Conservation (phyloP, 30 jellyfish, hydroid and myxozoan species). For the Hydractinia echinata region DNA sequence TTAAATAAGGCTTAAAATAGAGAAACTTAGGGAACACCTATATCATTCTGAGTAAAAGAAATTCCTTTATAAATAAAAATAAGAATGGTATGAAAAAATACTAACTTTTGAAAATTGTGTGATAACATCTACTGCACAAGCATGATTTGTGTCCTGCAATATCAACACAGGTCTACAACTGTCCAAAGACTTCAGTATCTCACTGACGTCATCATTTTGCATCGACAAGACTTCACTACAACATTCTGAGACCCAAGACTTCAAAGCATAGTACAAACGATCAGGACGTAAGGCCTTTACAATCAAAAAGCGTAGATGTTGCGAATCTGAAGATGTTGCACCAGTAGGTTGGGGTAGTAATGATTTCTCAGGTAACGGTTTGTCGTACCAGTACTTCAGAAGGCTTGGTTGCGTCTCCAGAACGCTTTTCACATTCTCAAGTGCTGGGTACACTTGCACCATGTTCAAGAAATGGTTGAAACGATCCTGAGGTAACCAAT, state of each 20-base stretch:
- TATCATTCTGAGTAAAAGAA: neutral
- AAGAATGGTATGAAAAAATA: neutral
- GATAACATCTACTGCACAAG: neutral
- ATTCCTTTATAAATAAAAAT: neutral
- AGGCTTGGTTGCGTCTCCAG: conserved; percentile 14
- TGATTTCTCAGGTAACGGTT: conserved; percentile 36
- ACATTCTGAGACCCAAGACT: conserved; percentile 14
- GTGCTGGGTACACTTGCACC: conserved; percentile 3
- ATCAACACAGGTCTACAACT: conserved; percentile 5
- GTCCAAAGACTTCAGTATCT: neutral
- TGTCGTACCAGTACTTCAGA: conserved; percentile 41
- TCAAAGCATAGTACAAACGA: conserved; percentile 44
- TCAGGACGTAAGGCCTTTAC: conserved; percentile 72
- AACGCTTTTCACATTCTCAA: conserved; percentile 15
- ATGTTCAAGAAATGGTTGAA: conserved; percentile 12
- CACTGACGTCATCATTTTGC: neutral
- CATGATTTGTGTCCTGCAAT: neutral
- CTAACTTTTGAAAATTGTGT: neutral
- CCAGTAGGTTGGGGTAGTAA: conserved; percentile 29
- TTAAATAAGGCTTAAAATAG: too few relatives aligned
- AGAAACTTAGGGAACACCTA: too few relatives aligned
- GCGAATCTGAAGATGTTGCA: neutral
- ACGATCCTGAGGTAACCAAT: conserved; percentile 24
- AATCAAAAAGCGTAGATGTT: conserved; percentile 17
- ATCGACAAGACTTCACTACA: conserved; percentile 29